Conservation (phyloP, 1,140 invertebrate species). For the Scaptomyza montana region DNA sequence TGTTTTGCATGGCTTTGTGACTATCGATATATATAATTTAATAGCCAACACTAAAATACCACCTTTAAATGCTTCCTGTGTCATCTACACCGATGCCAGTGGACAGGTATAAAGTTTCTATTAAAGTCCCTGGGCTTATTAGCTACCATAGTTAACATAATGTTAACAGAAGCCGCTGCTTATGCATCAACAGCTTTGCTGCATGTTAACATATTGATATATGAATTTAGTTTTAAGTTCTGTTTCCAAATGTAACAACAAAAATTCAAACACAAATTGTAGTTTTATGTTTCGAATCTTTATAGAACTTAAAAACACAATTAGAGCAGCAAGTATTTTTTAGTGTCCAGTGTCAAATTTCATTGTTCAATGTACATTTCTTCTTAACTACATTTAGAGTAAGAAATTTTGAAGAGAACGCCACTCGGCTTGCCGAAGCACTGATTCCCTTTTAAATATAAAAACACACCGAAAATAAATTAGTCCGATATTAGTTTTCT, state of each 20-base stretch:
- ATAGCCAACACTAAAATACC: slow-evolving; percentile 86
- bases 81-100: slow-evolving; percentile 97
- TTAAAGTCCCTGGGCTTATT: slow-evolving; percentile 7
- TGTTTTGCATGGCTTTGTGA: slow-evolving; percentile 32
- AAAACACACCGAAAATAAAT: not conserved
- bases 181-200: slow-evolving; percentile 25
- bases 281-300: slow-evolving; percentile 32
- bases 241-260: slow-evolving; percentile 20
- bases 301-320: slow-evolving; percentile 64
- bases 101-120: slow-evolving; percentile 90
- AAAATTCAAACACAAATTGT: slow-evolving; percentile 31
- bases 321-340: slow-evolving; percentile 74
- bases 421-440: slow-evolving; percentile 5
- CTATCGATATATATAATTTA: slow-evolving; percentile 25
- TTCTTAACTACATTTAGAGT: not conserved
- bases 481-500: slow-evolving; percentile 3
- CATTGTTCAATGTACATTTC: slow-evolving; percentile 1
- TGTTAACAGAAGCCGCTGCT: slow-evolving; percentile 25
- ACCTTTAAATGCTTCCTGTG: slow-evolving; percentile 94
- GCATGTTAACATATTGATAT: slow-evolving; percentile 18
- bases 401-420: not conserved
- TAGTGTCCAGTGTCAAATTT: slow-evolving; percentile 16
- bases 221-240: slow-evolving; percentile 21
- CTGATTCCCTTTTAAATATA: not conserved
- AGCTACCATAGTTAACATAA: slow-evolving; percentile 6